A percentile compares a stretch with the other conserved stretches of the same genome.
Evolutionary conservation across 2,888 invertebrate species (phyloP).

Genomic region (Dendrolimus houi): DNA sequence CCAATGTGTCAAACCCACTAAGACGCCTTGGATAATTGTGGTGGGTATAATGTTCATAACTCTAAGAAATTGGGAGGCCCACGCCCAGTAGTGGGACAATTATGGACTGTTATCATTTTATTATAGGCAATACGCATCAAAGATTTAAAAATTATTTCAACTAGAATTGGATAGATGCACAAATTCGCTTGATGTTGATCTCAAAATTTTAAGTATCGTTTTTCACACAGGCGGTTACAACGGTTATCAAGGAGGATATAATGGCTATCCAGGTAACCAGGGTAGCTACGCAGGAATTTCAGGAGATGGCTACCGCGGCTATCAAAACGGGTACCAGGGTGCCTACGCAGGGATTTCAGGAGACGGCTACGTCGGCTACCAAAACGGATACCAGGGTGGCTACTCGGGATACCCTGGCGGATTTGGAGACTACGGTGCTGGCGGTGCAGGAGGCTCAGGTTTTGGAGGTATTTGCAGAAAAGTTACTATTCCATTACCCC

Average conservation of each 20-base stretch:
- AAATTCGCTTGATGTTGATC: neutral
- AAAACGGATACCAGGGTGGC: slow-evolving; percentile 9
- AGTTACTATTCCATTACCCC: no score
- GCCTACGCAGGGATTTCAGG: slow-evolving; percentile 14
- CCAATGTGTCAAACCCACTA: no score
- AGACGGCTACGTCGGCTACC: slow-evolving; percentile 18
- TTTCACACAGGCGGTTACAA: neutral
- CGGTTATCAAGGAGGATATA: slow-evolving; percentile 22
- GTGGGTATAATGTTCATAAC: no score
- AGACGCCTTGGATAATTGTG: no score
- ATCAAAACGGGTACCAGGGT: slow-evolving; percentile 5
- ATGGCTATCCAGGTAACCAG: slow-evolving; percentile 18
- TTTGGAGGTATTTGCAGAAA: slow-evolving; percentile 1
- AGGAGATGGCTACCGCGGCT: slow-evolving; percentile 9
- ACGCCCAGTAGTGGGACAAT: no score
- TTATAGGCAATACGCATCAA: no score
- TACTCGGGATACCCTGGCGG: slow-evolving; percentile 2
- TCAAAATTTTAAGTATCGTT: neutral
- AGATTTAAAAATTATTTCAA: no score
- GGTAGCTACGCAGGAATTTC: slow-evolving; percentile 7
- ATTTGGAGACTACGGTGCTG: neutral
- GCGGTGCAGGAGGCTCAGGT: neutral
- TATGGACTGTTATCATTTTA: no score
- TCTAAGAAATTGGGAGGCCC: no score
- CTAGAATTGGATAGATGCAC: no score